Evolutionary conservation across 1,140 invertebrate species (phyloP).

Genomic region (Drosophila setifemur): DNA sequence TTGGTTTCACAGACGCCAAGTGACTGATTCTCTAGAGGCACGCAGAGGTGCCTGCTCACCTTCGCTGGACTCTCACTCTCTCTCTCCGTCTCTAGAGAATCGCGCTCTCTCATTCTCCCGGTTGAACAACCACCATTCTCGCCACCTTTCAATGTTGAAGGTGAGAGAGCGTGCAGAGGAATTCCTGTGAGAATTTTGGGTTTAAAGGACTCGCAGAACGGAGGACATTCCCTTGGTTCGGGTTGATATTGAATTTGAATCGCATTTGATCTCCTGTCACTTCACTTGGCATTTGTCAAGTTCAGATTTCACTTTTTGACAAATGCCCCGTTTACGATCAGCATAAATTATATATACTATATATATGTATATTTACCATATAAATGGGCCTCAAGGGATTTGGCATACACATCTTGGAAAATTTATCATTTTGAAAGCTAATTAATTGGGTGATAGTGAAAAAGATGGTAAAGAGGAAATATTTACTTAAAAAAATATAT

Average conservation of each 20-base stretch:
- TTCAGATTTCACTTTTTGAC: conserved; percentile 34
- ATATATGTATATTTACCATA: no score
- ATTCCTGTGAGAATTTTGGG: background rate
- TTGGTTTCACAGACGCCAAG: conserved; percentile 43
- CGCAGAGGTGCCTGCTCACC: conserved; percentile 50
- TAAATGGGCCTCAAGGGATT: conserved; percentile 4
- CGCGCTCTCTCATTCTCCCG: background rate
- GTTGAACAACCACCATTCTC: conserved; percentile 12
- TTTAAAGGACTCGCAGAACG: background rate
- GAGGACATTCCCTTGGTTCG: conserved; percentile 13
- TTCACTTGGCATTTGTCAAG: conserved; percentile 45
- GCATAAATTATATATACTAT: conserved; percentile 43
- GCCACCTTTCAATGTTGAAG: conserved; percentile 35
- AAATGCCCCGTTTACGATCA: conserved; percentile 29
- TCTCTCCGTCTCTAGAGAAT: background rate
- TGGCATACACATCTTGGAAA: background rate
- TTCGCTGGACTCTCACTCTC: conserved; percentile 5
- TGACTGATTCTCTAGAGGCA: conserved; percentile 59
- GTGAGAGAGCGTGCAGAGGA: background rate
- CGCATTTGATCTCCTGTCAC: background rate
- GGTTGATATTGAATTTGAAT: conserved; percentile 35
- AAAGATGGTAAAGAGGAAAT: background rate
- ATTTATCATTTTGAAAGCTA: background rate
- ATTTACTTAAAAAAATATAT: no score
- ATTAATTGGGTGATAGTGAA: no score